These are phyloP conservation scores for Hyposmocoma kahamanoa DNA, from an alignment of 1,140 invertebrate species.

Conservation along the genomic window DNA sequence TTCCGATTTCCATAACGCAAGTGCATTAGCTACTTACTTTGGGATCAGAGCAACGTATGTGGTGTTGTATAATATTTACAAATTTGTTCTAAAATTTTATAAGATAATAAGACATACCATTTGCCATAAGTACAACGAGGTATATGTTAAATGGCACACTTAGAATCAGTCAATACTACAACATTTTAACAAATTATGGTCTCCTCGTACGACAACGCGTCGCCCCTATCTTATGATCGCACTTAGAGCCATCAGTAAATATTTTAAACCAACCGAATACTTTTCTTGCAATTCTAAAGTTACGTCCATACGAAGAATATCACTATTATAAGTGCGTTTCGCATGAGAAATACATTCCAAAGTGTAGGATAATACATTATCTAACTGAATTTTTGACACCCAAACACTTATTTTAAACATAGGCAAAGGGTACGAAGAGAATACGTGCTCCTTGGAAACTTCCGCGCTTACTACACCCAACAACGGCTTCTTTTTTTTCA, in stretches of 20 bases:
- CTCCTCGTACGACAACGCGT: slow-evolving; percentile 8
- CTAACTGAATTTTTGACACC: slow-evolving; percentile 13
- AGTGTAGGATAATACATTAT: background rate
- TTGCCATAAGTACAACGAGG: slow-evolving; percentile 11
- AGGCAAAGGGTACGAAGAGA: background rate
- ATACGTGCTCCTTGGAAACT: background rate
- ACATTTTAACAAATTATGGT: background rate
- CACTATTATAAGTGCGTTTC: slow-evolving; percentile 4
- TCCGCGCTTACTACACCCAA: background rate
- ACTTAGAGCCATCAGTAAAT: slow-evolving; percentile 18
- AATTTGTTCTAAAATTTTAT: slow-evolving; percentile 12
- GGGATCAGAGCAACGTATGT: no score
- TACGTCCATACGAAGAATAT: slow-evolving; percentile 1
- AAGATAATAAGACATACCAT: slow-evolving; percentile 12
- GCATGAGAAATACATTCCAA: slow-evolving; percentile 8
- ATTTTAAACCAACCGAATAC: slow-evolving; percentile 18
- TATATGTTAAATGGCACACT: slow-evolving; percentile 11
- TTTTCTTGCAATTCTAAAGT: slow-evolving; percentile 11
- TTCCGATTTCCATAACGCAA: no score
- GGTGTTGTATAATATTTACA: background rate
- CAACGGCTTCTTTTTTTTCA: slow-evolving; percentile 5
- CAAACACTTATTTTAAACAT: slow-evolving; percentile 20
- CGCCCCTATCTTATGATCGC: background rate
- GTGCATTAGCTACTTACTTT: no score
- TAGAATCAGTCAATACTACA: slow-evolving; percentile 5